Evolutionary conservation across 2,888 invertebrate genomes (phyloP), one percentile per base, ranked within the genome.

Genomic region (Aleiodes testaceus): DNA sequence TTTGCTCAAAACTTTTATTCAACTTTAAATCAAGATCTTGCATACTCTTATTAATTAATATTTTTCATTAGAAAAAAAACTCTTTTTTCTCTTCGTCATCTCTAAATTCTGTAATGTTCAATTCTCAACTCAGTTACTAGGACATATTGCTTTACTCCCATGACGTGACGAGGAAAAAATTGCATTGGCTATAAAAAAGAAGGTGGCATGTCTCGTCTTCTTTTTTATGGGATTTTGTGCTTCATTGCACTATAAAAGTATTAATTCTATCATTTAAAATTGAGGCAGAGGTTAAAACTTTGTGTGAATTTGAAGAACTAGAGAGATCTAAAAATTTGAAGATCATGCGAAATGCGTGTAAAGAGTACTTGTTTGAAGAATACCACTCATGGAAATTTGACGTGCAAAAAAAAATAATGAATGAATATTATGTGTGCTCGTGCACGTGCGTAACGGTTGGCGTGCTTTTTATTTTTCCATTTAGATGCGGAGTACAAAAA

Each of bases 381-480:
- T 36, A 36, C 9, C 36, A 36, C 42, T 59, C 36, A 59, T 30
- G 26, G 3, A 16, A 36, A 36, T 36, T 36, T 20, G 30, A 30
- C 42, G 36, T 42, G 59, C 36, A 36, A 36, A 36, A 36, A 36
- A 36, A 14, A 36, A 42, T 42, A 42, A 42, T 12, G 30, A 55
- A 14, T 14, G 16, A 30, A 36, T 14, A 14, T 30, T 55, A 18
- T 55, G 36, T 36, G 59, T 59, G 36, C 42, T 59, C 59, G 59
- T 59, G 59, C 59, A 59, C 59, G 59, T 59, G 59, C 59, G 59
- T 59, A 42, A 59, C 59, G 59, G 59, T 59, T 59, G 59, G 59
- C 42, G 59, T 59, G 59, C 59, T 36, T 22, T 36, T 55, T 45
- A 45, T n/a, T n/a, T 14, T 14, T 45, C 14, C 5, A 45, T n/a